Evolutionary conservation across 1,140 invertebrate species (phyloP).

Genomic region (Phymorhynchus buccinoides): DNA sequence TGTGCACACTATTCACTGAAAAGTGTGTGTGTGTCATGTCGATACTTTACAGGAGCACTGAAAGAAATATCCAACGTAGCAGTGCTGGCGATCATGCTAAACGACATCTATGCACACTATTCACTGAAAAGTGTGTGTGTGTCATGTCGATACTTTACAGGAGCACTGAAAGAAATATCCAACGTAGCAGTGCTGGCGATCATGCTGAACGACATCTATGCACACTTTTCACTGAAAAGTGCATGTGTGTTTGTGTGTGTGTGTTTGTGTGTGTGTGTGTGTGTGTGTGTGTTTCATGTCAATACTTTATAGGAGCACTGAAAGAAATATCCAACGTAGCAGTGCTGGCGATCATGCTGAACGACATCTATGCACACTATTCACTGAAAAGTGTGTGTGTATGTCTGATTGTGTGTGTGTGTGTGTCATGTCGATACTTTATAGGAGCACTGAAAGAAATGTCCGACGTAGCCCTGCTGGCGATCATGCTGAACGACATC

Average conservation of each 20-base stretch:
- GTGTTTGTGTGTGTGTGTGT: not conserved
- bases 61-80: too few relatives aligned
- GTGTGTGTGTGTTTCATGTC: not conserved
- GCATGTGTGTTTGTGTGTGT: too few relatives aligned
- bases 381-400: conserved; percentile 82
- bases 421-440: too few relatives aligned
- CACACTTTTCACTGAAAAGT: conserved; percentile 93
- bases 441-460: conserved; percentile 92
- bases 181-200: conserved; percentile 87
- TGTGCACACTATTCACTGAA: conserved; percentile 94
- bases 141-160: too few relatives aligned
- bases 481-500: conserved; percentile 88
- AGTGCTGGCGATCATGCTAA: too few relatives aligned
- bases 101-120: too few relatives aligned
- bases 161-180: conserved; percentile 84
- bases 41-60: too few relatives aligned
- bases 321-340: too few relatives aligned
- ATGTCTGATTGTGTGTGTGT: not conserved
- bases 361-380: conserved; percentile 93
- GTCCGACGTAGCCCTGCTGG: conserved; percentile 86
- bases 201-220: conserved; percentile 92
- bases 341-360: conserved; percentile 87
- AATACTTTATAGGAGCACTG: too few relatives aligned
- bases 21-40: too few relatives aligned
- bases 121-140: too few relatives aligned